Base-by-base conservation (phyloP, 2,888 invertebrate genomes). In the Apeira syringaria region DNA sequence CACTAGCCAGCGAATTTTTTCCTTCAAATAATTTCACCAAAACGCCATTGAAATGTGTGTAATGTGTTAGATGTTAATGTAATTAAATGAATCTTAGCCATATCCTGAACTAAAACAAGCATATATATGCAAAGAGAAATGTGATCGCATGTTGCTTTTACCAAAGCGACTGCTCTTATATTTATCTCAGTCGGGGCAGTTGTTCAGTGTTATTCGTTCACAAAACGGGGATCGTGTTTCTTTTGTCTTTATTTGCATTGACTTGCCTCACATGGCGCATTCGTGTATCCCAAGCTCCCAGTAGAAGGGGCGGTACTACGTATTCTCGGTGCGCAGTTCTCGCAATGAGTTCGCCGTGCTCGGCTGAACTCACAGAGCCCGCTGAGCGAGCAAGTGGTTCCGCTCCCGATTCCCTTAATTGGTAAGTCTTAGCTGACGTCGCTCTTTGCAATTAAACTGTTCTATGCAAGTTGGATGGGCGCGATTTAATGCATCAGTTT, bases 351-450 rank as follows among this genome's bases (percentile, higher is more conserved):
- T 53, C 26, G 20, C 26, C 24, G 49, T 47, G 56, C 58, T 55
- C 48, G 36, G 43, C 57, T 61, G 53, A 53, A 60, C 56, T 59
- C 57, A 45, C 51, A 50, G 51, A 61, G 51, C 35, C 42, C 52
- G 85, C 83, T 81, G 82, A 85, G 68, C 73, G 68, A 61, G 77
- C 81, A 58, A 70, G 63, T 57, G 76, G 82, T 83, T 81, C 78
- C 82, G 80, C 75, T 73, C 55, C 74, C 74, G 83, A 80, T 79
- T 80, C 76, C 55, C 77, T 77, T 88, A 88, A 88, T 87, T 87
- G 86, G 78, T 79, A 80, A 84, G 79, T 87, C 86, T 88, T 87
- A 83, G 86, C 86, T 84, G 85, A 84, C 79, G 66, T 60, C 38
- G 86, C 87, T 75, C 77, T 83, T 85, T 80, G 80, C 80, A 85